Evolutionary conservation across 2,888 invertebrate genomes (phyloP).

Genomic region (Lymantria dispar): DNA sequence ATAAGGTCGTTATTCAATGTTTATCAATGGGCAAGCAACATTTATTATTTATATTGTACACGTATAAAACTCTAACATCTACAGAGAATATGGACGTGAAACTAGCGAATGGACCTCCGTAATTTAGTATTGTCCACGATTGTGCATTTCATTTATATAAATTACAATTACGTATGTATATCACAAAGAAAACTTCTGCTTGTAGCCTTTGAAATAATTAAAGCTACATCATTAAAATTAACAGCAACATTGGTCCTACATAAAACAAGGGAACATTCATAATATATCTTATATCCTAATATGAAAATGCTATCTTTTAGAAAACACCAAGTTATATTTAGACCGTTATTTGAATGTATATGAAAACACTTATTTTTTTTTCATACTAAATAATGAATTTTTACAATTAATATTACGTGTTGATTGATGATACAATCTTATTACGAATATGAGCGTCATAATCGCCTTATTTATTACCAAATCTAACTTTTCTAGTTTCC

Average conservation of each 20-base stretch:
- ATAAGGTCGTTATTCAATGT: not conserved
- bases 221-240: constrained; percentile 41
- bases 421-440: constrained; percentile 21
- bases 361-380: constrained; percentile 67
- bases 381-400: constrained; percentile 41
- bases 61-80: constrained; percentile 67
- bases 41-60: constrained; percentile 44
- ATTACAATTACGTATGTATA: constrained; percentile 65
- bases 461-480: constrained; percentile 44
- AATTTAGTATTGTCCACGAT: constrained; percentile 78
- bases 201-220: constrained; percentile 45
- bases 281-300: constrained; percentile 29
- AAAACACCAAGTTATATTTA: constrained; percentile 59
- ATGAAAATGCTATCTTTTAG: constrained; percentile 53
- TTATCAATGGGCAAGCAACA: constrained; percentile 45
- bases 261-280: constrained; percentile 37
- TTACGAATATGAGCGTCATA: constrained; percentile 51
- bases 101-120: constrained; percentile 74
- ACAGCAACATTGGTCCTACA: constrained; percentile 60
- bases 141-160: constrained; percentile 63
- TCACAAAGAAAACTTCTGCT: constrained; percentile 62
- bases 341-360: constrained; percentile 48
- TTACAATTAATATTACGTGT: constrained; percentile 25
- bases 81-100: constrained; percentile 68
- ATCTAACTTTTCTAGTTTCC: constrained; percentile 44